phyloP scores from a whole-genome alignment of 2,888 invertebrate species.

The Drosophila siamana region DNA sequence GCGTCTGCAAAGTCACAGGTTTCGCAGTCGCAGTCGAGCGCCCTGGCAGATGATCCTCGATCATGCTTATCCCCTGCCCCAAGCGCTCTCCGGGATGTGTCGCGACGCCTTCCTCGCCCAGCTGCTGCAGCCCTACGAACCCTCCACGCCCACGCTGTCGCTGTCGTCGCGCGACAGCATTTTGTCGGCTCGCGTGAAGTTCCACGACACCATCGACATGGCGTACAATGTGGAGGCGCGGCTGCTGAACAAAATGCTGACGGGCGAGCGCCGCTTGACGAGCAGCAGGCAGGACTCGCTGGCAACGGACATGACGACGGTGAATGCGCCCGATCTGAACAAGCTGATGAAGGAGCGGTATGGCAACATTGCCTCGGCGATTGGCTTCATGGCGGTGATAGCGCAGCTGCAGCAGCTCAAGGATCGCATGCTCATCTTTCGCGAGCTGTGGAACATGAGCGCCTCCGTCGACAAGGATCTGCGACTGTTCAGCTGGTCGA shows the following conservation, averaged over 20 bases:
- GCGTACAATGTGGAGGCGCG: background rate
- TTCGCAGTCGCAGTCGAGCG: too few species aligned
- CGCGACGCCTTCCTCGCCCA: constrained; percentile 34
- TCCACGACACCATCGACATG: background rate
- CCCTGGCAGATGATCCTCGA: background rate
- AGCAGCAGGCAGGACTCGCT: background rate
- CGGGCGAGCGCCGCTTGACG: background rate
- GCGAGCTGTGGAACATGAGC: constrained; percentile 9
- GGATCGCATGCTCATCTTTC: constrained; percentile 13
- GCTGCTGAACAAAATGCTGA: background rate
- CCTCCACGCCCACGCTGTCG: too few species aligned
- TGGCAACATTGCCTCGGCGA: constrained; percentile 24
- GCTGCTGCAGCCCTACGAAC: background rate
- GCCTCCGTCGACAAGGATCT: background rate
- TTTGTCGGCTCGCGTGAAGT: background rate
- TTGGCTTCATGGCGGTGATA: constrained; percentile 35
- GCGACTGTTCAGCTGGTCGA: constrained; percentile 57
- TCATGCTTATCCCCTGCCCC: constrained; percentile 15
- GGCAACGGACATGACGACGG: too few species aligned
- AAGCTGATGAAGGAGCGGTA: constrained; percentile 40
- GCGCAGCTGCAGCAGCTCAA: constrained; percentile 40
- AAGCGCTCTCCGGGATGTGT: constrained; percentile 10
- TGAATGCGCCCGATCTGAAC: background rate
- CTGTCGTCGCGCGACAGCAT: too few species aligned
- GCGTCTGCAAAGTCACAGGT: too few species aligned